phyloP scores from a whole-genome alignment of 2,113 vertebrate species.

The Anoplopoma fimbria region DNA sequence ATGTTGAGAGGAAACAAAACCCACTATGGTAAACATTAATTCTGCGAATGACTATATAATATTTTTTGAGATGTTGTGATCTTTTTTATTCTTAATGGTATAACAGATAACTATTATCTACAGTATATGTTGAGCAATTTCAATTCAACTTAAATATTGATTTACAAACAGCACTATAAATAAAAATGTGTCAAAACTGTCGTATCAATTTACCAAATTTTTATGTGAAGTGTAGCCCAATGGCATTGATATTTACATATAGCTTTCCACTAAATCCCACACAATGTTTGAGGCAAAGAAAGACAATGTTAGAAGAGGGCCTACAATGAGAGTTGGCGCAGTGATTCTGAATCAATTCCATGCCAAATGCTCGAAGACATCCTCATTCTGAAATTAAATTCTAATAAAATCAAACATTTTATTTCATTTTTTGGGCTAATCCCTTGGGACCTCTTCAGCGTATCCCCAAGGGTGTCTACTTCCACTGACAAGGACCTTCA shows the following conservation, averaged over 20 bases:
- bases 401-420: not conserved
- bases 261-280: not conserved
- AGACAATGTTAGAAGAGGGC: not conserved
- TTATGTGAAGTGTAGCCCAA: not conserved
- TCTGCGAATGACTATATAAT: not conserved
- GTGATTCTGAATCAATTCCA: conserved; percentile 1
- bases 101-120: not conserved
- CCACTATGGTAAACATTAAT: not conserved
- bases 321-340: not conserved
- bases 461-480: conserved; percentile 2
- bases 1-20: not conserved
- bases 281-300: not conserved
- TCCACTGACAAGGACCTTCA: not conserved
- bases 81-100: not conserved
- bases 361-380: conserved; percentile 27
- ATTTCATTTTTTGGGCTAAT: not conserved
- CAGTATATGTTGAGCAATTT: not conserved
- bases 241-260: not conserved
- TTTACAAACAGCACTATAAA: not conserved
- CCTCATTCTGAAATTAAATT: conserved; percentile 21
- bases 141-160: not conserved
- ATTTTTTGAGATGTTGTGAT: not conserved
- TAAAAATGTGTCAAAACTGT: not conserved
- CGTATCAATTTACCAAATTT: not conserved
- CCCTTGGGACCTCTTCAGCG: conserved; percentile 5